A percentile compares a stretch with the other conserved stretches of the same genome.
Evolutionary conservation across 2,888 invertebrate genomes (phyloP).

Genomic region (Catocala sponsa): DNA sequence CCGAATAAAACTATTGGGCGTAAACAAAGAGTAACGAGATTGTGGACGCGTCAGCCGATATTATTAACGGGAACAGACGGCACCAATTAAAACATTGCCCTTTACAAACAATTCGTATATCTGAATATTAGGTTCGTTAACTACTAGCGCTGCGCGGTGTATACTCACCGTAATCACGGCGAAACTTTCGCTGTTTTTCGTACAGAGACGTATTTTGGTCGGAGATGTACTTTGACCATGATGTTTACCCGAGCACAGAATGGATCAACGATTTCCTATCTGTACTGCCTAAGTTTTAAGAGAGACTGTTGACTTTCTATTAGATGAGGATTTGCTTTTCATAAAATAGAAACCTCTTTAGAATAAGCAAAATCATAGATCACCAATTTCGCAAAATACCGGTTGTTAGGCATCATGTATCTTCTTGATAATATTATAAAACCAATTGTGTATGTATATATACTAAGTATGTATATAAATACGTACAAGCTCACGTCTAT

Average conservation of each 20-base stretch:
- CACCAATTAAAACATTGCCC: constrained; percentile 71
- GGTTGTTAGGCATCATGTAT: too few species aligned
- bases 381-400: too few species aligned
- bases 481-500: too few species aligned
- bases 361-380: too few species aligned
- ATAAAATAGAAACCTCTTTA: too few species aligned
- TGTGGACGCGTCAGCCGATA: constrained; percentile 45
- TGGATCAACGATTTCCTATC: neutral
- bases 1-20: constrained; percentile 34
- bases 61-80: constrained; percentile 51
- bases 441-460: too few species aligned
- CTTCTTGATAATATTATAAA: too few species aligned
- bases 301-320: too few species aligned
- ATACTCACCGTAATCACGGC: constrained; percentile 48
- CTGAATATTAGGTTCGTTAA: constrained; percentile 67
- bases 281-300: neutral
- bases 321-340: too few species aligned
- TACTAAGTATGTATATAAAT: too few species aligned
- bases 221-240: constrained; percentile 6
- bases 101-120: constrained; percentile 61
- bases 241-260: too few species aligned
- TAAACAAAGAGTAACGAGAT: constrained; percentile 53
- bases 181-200: constrained; percentile 29
- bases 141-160: constrained; percentile 21
- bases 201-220: constrained; percentile 28